A percentile compares a stretch with the other conserved stretches of the same genome.
These are phyloP conservation scores for Hydropsyche betteni DNA, from an alignment of 2,888 invertebrate genomes.

Conservation along the genomic window DNA sequence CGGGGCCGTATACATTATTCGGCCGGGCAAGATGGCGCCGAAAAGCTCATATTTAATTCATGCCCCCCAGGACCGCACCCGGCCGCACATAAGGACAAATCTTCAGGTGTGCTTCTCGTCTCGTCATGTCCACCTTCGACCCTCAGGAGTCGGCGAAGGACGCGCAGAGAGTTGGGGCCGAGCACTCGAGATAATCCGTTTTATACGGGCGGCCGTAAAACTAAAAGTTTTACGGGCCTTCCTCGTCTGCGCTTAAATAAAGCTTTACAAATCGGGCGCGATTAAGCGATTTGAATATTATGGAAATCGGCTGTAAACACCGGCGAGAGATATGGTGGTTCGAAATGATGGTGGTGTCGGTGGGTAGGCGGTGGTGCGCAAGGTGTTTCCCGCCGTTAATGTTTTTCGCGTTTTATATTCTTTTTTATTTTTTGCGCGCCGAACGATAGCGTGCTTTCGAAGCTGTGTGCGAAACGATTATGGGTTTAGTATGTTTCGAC, in stretches of 20 bases:
- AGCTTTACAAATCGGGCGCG: slow-evolving; percentile 36
- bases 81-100: slow-evolving; percentile 27
- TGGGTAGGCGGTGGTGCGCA: too few relatives aligned
- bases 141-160: neutral
- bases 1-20: slow-evolving; percentile 45
- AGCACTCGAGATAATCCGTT: slow-evolving; percentile 38
- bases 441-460: too few relatives aligned
- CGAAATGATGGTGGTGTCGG: too few relatives aligned
- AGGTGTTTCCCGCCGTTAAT: too few relatives aligned
- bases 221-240: slow-evolving; percentile 37
- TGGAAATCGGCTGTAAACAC: slow-evolving; percentile 36
- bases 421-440: too few relatives aligned
- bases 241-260: slow-evolving; percentile 30
- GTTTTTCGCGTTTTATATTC: too few relatives aligned
- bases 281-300: slow-evolving; percentile 37
- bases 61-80: slow-evolving; percentile 33
- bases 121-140: slow-evolving; percentile 23
- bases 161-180: neutral
- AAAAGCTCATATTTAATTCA: slow-evolving; percentile 46
- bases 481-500: too few relatives aligned
- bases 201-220: slow-evolving; percentile 37
- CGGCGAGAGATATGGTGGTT: too few relatives aligned
- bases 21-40: slow-evolving; percentile 39
- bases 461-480: too few relatives aligned
- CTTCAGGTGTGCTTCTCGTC: slow-evolving; percentile 35